Conservation (phyloP, 2,797 vertebrate species). For the Spinus pinus region DNA sequence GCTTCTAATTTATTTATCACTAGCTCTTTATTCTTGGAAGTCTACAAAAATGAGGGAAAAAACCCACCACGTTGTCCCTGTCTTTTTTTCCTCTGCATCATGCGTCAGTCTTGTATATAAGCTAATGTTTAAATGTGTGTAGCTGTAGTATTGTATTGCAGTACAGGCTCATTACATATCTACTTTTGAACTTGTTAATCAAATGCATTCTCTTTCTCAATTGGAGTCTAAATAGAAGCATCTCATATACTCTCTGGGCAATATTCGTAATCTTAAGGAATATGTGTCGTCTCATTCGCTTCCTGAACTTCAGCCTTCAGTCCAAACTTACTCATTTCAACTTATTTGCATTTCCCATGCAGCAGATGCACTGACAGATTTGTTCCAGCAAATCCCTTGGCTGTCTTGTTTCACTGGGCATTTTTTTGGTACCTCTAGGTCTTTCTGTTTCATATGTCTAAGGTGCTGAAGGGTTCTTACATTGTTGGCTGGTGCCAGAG, state of each 20-base stretch:
- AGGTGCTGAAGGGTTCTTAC: background rate
- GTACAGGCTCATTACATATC: background rate
- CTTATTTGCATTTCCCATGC: background rate
- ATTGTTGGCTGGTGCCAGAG: background rate
- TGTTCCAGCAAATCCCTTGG: background rate
- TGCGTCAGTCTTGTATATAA: background rate
- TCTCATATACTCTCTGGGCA: background rate
- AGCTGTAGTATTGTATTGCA: background rate
- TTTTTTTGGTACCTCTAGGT: background rate
- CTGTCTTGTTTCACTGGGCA: background rate
- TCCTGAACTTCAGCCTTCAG: background rate
- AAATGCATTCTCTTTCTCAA: background rate
- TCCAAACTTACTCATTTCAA: background rate
- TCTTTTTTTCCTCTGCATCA: background rate
- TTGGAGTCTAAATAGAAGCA: background rate
- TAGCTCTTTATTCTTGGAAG: background rate
- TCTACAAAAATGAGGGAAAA: accelerated
- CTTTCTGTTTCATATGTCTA: background rate
- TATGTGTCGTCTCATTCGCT: background rate
- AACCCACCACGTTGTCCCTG: accelerated
- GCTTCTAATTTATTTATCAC: background rate
- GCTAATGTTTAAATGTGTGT: background rate
- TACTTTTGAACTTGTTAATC: background rate
- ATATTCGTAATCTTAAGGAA: background rate
- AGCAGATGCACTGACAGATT: background rate